These are phyloP conservation scores for Forficula auricularia DNA, from an alignment of 1,140 invertebrate genomes.

Conservation along the genomic window DNA sequence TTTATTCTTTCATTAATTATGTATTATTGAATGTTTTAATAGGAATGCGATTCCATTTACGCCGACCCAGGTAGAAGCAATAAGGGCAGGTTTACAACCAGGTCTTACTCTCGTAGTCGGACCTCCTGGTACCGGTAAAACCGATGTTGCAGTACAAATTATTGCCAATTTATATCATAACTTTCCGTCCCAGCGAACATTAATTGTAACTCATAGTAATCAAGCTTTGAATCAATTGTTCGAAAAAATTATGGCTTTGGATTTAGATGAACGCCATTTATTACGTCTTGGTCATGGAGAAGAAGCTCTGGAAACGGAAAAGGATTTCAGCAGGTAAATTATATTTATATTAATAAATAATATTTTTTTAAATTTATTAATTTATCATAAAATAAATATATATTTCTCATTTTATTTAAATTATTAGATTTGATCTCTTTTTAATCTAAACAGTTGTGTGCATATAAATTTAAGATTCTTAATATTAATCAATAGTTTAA, in stretches of 20 bases:
- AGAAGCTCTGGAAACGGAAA: slow-evolving; percentile 94
- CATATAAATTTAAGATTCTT: too few relatives aligned
- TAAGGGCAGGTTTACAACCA: slow-evolving; percentile 93
- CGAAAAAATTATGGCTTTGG: slow-evolving; percentile 96
- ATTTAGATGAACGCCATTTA: slow-evolving; percentile 95
- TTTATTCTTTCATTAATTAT: too few relatives aligned
- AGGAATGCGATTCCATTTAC: slow-evolving; percentile 93
- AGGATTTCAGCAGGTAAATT: slow-evolving; percentile 93
- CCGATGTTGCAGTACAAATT: slow-evolving; percentile 98
- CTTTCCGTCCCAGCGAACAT: slow-evolving; percentile 90
- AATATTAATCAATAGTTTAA: too few relatives aligned
- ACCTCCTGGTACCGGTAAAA: slow-evolving; percentile 94
- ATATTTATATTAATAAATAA: too few relatives aligned
- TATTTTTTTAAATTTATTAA: too few relatives aligned
- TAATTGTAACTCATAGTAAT: slow-evolving; percentile 99
- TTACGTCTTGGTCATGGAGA: slow-evolving; percentile 97
- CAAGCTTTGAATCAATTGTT: slow-evolving; percentile 99
- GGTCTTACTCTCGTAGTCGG: slow-evolving; percentile 95
- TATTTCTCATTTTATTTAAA: too few relatives aligned
- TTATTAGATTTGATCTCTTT: too few relatives aligned
- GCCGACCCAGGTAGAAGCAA: slow-evolving; percentile 92
- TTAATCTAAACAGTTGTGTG: too few relatives aligned
- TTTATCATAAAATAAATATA: too few relatives aligned
- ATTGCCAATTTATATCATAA: slow-evolving; percentile 99
- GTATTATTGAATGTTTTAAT: too few relatives aligned